Evolutionary conservation across 2,113 vertebrate species (phyloP), one percentile per base, ranked within the genome.

Genomic region (Microtus ochrogaster): DNA sequence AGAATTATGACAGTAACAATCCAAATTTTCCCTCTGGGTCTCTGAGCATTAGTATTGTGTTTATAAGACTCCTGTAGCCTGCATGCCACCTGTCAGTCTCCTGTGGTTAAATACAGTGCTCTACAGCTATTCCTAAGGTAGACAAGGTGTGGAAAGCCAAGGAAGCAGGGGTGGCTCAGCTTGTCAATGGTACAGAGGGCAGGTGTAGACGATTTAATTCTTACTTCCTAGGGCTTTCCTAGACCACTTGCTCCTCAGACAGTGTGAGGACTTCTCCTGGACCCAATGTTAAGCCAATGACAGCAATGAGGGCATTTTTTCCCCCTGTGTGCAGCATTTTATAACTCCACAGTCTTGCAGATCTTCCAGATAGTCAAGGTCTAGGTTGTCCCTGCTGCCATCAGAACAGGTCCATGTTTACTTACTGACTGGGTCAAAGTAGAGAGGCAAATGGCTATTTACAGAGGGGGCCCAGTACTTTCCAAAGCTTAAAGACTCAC

Each of bases 401-500:
- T 28, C 13, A 82, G 49, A 66, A 94, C 7, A 93, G 68, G 16
- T 90, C 76, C 36, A 73, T 5, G 61, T 81, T 66, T 72, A 79
- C 33, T 91, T 90, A 87, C 58, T 47, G 30, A 61, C 90, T 47
- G 49, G 47, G 86, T 87, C 26, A 52, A 49, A 95, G 41, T 7
- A 87, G 58, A 78, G 5, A 95, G n/a, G 44, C 81, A 94, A 97
- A n/a, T 61, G 79, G 83, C 72, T 78, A 28, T 85, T 74, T 94
- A 70, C 16, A 91, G 85, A 24, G 58, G 73, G 44, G 70, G 10
- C 70, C 77, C 44, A 68, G 58, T 47, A 65, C 41, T 74, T 66
- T 86, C 55, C 52, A 0, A 5, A 95, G 90, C 74, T 66, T n/a
- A 58, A 87, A 95, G 70, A 98, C 99, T 98, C 97, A 99, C 99